These are phyloP conservation scores for Smutsia temminckii DNA, from an alignment of 2,797 vertebrate species.

Conservation along the genomic window DNA sequence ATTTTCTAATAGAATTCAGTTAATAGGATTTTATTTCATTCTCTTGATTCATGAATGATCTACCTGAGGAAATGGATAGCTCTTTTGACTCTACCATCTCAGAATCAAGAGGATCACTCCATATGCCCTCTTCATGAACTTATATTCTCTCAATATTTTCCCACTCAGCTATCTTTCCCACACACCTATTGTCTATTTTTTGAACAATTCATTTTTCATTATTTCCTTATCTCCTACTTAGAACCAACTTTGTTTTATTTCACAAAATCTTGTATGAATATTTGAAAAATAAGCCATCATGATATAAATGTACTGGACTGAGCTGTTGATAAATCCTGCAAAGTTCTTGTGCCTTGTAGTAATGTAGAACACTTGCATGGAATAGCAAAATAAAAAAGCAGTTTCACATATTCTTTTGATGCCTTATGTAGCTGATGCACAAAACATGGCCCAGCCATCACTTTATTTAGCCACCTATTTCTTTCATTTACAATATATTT, in stretches of 20 bases:
- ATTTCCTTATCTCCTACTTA: neutral
- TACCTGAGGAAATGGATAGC: neutral
- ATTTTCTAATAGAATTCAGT: neutral
- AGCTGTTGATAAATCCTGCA: neutral
- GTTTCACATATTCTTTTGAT: neutral
- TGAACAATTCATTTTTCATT: neutral
- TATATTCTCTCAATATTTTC: neutral
- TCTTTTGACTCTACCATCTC: neutral
- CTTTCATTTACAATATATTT: neutral
- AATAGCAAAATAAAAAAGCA: slow-evolving; percentile 5
- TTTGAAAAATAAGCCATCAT: neutral
- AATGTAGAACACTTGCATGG: neutral
- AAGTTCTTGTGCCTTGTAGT: neutral
- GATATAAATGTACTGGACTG: neutral
- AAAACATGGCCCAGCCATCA: neutral
- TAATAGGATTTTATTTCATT: neutral
- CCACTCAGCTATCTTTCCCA: neutral
- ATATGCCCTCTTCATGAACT: neutral
- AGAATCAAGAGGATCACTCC: neutral
- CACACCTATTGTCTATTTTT: neutral
- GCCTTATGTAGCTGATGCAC: neutral
- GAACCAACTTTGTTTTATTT: neutral
- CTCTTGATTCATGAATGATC: neutral
- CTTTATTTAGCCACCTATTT: slow-evolving; percentile 27
- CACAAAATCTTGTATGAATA: neutral